These are phyloP conservation scores for Chascanopsetta lugubris DNA, from an alignment of 2,113 vertebrate species.

Conservation along the genomic window DNA sequence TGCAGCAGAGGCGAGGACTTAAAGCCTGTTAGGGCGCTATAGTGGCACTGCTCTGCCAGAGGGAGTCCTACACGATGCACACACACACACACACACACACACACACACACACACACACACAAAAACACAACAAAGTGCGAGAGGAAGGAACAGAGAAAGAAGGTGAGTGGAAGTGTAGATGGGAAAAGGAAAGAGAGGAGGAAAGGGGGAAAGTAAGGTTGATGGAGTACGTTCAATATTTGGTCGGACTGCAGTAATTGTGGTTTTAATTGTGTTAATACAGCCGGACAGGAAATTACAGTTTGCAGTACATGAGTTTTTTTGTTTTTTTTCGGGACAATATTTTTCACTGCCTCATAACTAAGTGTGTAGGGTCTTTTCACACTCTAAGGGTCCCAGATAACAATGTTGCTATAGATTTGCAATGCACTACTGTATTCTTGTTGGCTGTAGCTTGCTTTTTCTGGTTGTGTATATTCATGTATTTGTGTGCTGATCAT, in stretches of 20 bases:
- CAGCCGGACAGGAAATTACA: slow-evolving; percentile 31
- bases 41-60: slow-evolving; percentile 86
- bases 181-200: background rate
- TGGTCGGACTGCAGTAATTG: slow-evolving; percentile 4
- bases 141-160: slow-evolving; percentile 7
- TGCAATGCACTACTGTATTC: slow-evolving; percentile 86
- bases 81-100: slow-evolving; percentile 64
- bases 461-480: slow-evolving; percentile 75
- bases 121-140: slow-evolving; percentile 54
- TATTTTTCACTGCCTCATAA: slow-evolving; percentile 89
- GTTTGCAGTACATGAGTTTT: slow-evolving; percentile 56
- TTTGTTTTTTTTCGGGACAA: slow-evolving; percentile 59
- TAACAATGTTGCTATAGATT: slow-evolving; percentile 82
- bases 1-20: slow-evolving; percentile 83
- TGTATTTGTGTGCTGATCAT: slow-evolving; percentile 75
- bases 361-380: slow-evolving; percentile 2
- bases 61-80: slow-evolving; percentile 78
- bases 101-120: slow-evolving; percentile 68
- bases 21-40: slow-evolving; percentile 87
- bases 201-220: slow-evolving; percentile 9
- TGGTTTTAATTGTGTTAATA: slow-evolving; percentile 77
- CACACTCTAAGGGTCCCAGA: slow-evolving; percentile 56
- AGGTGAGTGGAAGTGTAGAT: slow-evolving; percentile 10
- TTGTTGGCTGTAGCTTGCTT: slow-evolving; percentile 87
- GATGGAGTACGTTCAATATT: background rate